phyloP scores from a whole-genome alignment of 2,888 invertebrate genomes.

The Cinara cedri region DNA sequence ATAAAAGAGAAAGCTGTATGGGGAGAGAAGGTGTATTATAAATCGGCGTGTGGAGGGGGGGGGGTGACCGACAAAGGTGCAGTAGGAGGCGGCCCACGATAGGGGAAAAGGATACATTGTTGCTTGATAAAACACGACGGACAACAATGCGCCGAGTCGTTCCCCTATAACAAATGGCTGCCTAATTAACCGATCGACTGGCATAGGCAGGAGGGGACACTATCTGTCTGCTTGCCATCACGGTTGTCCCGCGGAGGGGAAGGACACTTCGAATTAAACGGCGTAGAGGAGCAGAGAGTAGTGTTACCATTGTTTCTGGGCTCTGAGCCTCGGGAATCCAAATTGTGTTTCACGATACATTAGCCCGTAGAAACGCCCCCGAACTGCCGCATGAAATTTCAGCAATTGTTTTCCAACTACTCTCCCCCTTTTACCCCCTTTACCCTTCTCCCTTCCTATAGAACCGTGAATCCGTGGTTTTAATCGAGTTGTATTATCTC shows the following conservation, averaged over 20 bases:
- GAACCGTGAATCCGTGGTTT: neutral
- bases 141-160: conserved; percentile 48
- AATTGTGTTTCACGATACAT: conserved; percentile 51
- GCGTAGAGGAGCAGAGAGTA: neutral
- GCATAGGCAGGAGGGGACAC: neutral
- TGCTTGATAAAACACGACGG: conserved; percentile 53
- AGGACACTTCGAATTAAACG: conserved; percentile 38
- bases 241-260: neutral
- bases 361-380: conserved; percentile 36
- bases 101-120: conserved; percentile 49
- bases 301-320: conserved; percentile 36
- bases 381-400: conserved; percentile 12
- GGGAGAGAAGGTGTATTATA: neutral
- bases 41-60: neutral
- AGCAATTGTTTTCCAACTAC: conserved; percentile 29
- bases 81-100: neutral
- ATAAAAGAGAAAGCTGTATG: conserved; percentile 29
- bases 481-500: neutral
- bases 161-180: conserved; percentile 39
- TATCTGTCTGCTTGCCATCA: too few species aligned
- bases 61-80: conserved; percentile 1
- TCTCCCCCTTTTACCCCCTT: neutral
- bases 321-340: conserved; percentile 19
- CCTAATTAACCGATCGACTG: conserved; percentile 54
- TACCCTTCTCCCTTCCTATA: neutral